Base-by-base conservation (phyloP, 2,113 vertebrate genomes). In the Oryzias woworae region DNA sequence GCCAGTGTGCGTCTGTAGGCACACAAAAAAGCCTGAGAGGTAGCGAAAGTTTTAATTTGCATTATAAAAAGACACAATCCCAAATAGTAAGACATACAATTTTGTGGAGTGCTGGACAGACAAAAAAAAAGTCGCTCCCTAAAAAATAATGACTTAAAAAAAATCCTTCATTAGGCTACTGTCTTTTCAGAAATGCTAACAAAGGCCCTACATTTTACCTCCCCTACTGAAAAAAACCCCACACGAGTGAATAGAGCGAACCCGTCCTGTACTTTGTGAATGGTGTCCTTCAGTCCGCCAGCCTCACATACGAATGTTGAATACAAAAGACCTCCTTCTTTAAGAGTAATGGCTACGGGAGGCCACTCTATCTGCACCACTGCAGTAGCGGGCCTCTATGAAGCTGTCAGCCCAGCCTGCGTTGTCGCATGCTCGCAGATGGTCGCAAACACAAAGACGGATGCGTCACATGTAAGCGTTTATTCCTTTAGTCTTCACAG, bases 201-300 rank as follows among this genome's bases (percentile, higher is more conserved):
- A 74, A 82, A 74, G 57, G 53, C 64, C 24, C 58, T 31, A 6
- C 8, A 77, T 65, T 68, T 69, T 24, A 43, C 45, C 73, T 2
- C 56, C 62, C 16, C 23, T 14, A 2, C 14, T 16, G 17, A 70
- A 52, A 69, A 62, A 54, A 53, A 26, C 22, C 46, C 41, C 26
- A 17, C 47, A 50, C 56, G 60, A 71, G 53, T 75, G 71, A 82
- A 89, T 84, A 61, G 77, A 75, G 43, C 62, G 43, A 80, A 65
- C 61, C 78, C 56, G 58, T 85, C 70, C 81, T 89, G 88, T 89
- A 87, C 82, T 85, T 85, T 65, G 66, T 88, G 85, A 88, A 87
- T 86, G 58, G 77, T 59, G 69, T 78, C 81, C 75, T 57, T 36
- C 78, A 51, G 84, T 69, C 77, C n/a, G 78, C 74, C 77, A 85